phyloP scores from a whole-genome alignment of 2,113 vertebrate genomes.

The Lophochroa leadbeateri region DNA sequence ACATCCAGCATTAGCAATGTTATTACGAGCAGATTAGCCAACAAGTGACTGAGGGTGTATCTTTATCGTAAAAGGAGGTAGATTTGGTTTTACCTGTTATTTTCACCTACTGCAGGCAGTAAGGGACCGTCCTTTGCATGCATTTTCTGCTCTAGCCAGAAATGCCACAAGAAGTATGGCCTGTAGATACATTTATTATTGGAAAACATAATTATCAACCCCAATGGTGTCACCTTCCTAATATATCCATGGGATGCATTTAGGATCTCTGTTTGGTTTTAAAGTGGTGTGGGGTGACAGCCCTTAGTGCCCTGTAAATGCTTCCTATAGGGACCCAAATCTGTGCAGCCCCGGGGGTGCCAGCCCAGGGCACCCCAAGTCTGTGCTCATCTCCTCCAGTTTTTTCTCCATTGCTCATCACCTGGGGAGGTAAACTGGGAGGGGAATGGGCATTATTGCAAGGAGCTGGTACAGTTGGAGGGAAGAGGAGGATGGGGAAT shows the following conservation, averaged over 20 bases:
- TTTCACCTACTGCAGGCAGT: background rate
- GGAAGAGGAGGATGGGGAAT: background rate
- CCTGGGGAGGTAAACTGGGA: background rate
- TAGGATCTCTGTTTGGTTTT: background rate
- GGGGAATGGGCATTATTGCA: rapidly evolving
- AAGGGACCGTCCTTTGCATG: rapidly evolving
- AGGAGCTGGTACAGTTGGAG: background rate
- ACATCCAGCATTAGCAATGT: no score
- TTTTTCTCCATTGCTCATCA: no score
- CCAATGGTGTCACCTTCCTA: rapidly evolving
- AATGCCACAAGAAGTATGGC: rapidly evolving
- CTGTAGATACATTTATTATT: rapidly evolving
- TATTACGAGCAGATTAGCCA: background rate
- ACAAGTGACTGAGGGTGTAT: rapidly evolving
- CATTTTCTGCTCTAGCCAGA: background rate
- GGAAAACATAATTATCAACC: background rate
- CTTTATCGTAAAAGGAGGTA: background rate
- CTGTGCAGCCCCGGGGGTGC: rapidly evolving
- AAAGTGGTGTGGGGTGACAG: background rate
- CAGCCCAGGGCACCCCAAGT: background rate
- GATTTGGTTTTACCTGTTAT: background rate
- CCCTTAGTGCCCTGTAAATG: background rate
- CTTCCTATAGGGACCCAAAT: rapidly evolving
- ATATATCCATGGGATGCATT: rapidly evolving
- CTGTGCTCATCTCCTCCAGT: background rate